These are phyloP conservation scores for Halesus radiatus DNA, from an alignment of 1,140 invertebrate genomes.

Conservation along the genomic window DNA sequence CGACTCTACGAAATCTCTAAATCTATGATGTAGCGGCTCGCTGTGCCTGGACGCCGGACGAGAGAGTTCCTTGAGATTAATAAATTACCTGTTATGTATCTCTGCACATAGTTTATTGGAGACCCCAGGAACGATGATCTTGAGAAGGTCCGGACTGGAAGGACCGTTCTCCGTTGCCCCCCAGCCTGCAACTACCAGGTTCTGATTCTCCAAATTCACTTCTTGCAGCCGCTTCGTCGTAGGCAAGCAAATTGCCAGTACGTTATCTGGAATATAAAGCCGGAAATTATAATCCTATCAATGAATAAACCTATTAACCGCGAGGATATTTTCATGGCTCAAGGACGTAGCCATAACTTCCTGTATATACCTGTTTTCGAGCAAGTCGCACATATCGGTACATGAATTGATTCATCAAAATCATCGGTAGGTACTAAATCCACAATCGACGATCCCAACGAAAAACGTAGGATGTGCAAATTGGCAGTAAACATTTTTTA, in stretches of 20 bases:
- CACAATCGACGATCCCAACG: background rate
- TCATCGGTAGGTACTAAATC: background rate
- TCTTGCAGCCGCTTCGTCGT: conserved; percentile 46
- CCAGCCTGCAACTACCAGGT: conserved; percentile 76
- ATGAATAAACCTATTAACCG: background rate
- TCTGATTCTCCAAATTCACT: conserved; percentile 59
- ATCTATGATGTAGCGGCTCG: too few species aligned
- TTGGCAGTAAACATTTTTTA: too few species aligned
- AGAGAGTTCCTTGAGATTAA: too few species aligned
- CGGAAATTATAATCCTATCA: background rate
- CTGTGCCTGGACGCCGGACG: too few species aligned
- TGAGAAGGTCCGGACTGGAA: conserved; percentile 63
- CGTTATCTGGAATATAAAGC: conserved; percentile 60
- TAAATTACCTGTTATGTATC: conserved; percentile 44
- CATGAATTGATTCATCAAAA: background rate
- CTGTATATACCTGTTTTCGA: background rate
- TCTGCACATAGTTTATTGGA: conserved; percentile 44
- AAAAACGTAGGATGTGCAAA: background rate
- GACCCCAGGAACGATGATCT: conserved; percentile 59
- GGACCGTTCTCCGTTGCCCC: conserved; percentile 70
- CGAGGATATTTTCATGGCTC: background rate
- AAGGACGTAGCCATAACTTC: background rate
- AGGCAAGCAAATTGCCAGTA: conserved; percentile 81
- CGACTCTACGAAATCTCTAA: too few species aligned
- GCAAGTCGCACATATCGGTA: background rate